Evolutionary conservation across 2,113 vertebrate species (phyloP).

Genomic region (Himantopus leucocephalus): DNA sequence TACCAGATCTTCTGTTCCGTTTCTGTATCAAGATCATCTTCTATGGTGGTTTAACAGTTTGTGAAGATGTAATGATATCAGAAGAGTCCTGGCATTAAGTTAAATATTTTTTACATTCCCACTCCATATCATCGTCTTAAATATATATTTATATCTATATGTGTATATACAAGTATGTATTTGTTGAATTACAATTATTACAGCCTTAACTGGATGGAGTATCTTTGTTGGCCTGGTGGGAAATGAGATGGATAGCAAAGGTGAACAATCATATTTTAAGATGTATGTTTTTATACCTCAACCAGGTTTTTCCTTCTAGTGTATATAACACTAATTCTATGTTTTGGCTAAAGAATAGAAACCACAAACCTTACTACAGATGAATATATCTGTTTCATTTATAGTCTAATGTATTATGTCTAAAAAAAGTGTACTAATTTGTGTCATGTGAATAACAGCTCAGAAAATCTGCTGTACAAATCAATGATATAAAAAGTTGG

Average conservation of each 20-base stretch:
- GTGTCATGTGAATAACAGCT: background rate
- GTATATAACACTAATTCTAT: background rate
- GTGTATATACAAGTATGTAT: background rate
- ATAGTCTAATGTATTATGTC: background rate
- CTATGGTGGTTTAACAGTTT: background rate
- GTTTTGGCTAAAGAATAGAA: background rate
- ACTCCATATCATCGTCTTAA: background rate
- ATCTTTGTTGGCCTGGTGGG: background rate
- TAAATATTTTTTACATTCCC: background rate
- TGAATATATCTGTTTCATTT: background rate
- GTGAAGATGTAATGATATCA: background rate
- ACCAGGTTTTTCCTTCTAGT: background rate
- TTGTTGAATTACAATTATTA: background rate
- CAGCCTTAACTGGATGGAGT: background rate
- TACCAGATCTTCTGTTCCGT: background rate
- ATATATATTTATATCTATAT: background rate
- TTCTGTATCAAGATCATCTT: background rate
- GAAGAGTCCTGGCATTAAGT: background rate
- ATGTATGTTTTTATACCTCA: background rate
- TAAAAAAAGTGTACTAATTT: background rate
- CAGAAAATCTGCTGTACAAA: background rate
- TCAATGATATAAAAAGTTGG: background rate
- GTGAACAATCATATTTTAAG: fast-evolving
- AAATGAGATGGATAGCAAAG: background rate
- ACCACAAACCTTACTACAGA: background rate